Conservation (phyloP, 2,888 invertebrate genomes). For the Leptinotarsa tumamoca region DNA sequence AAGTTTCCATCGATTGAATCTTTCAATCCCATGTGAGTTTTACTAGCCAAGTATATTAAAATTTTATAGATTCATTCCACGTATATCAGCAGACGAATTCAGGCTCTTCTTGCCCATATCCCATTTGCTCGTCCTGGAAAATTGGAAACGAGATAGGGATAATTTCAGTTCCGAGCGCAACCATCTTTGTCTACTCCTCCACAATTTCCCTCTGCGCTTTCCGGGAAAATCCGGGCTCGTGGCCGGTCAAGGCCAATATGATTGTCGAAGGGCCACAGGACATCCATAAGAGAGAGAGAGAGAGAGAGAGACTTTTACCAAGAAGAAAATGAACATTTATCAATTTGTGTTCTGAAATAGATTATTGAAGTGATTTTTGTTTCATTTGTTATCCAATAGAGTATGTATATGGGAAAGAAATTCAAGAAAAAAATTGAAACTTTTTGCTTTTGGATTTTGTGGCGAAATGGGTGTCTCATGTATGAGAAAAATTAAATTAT, state of each 20-base stretch:
- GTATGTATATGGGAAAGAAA: too few relatives aligned
- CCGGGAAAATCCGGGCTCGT: conserved; percentile 55
- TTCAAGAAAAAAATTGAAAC: too few relatives aligned
- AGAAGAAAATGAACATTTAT: too few relatives aligned
- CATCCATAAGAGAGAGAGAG: background rate
- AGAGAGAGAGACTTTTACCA: too few relatives aligned
- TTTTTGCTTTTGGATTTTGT: too few relatives aligned
- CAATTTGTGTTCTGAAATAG: too few relatives aligned
- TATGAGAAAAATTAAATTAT: too few relatives aligned
- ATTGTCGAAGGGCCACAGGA: conserved; percentile 31
- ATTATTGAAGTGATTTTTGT: too few relatives aligned
- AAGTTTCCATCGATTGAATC: too few relatives aligned
- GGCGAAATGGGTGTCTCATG: too few relatives aligned
- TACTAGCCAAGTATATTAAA: background rate
- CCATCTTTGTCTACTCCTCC: conserved; percentile 43
- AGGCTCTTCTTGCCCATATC: background rate
- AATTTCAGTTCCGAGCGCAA: conserved; percentile 15
- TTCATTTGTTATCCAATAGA: too few relatives aligned
- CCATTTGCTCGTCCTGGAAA: background rate
- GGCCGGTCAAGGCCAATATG: conserved; percentile 59
- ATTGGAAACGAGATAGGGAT: conserved; percentile 13
- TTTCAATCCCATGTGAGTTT: too few relatives aligned
- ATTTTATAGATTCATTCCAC: background rate
- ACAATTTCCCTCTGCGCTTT: conserved; percentile 54
- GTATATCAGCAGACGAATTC: background rate